These are phyloP conservation scores for Myopa tessellatipennis DNA, from an alignment of 2,888 invertebrate genomes.

Conservation along the genomic window DNA sequence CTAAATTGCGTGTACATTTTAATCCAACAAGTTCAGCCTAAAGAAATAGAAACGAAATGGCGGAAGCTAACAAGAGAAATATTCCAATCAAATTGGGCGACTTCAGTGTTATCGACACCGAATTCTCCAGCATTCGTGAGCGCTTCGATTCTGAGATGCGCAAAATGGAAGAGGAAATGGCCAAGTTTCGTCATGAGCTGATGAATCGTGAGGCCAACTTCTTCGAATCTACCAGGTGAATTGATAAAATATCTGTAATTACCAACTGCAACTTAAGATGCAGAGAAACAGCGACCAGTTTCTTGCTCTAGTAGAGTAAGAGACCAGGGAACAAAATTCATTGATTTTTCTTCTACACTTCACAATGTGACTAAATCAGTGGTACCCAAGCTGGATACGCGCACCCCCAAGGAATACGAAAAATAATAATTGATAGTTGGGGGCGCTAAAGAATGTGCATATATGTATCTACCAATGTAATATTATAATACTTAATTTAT, in stretches of 20 bases:
- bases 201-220: slow-evolving; percentile 94
- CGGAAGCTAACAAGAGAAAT: slow-evolving; percentile 87
- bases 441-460: too few relatives aligned
- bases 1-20: neutral
- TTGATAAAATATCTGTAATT: neutral
- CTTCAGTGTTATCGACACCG: slow-evolving; percentile 95
- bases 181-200: slow-evolving; percentile 90
- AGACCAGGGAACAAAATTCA: too few relatives aligned
- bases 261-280: slow-evolving; percentile 11
- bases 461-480: too few relatives aligned
- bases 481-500: too few relatives aligned
- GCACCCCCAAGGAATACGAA: too few relatives aligned
- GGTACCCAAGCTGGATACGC: too few relatives aligned
- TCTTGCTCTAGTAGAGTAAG: neutral
- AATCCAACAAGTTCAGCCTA: neutral
- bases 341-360: too few relatives aligned
- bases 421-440: too few relatives aligned
- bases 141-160: slow-evolving; percentile 97
- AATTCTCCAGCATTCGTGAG: slow-evolving; percentile 95
- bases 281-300: slow-evolving; percentile 36
- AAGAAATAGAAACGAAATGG: slow-evolving; percentile 72
- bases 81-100: slow-evolving; percentile 94
- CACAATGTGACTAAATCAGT: too few relatives aligned
- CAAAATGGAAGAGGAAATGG: slow-evolving; percentile 99
- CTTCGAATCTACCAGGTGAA: slow-evolving; percentile 89